phyloP scores from a whole-genome alignment of 2,113 vertebrate genomes.

The Tupaia tana region DNA sequence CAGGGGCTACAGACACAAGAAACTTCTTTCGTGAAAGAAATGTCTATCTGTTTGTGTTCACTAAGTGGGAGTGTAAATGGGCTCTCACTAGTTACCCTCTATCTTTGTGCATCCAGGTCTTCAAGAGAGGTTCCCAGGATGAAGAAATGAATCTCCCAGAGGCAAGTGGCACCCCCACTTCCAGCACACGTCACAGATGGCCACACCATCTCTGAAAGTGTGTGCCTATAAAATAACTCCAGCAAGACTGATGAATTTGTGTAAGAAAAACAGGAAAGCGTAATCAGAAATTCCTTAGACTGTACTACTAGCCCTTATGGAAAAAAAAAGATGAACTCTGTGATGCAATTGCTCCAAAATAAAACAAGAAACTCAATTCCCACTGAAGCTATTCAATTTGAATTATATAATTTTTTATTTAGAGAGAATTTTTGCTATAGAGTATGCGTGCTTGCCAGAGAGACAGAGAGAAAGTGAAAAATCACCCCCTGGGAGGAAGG shows the following conservation, averaged over 20 bases:
- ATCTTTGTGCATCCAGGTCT: background rate
- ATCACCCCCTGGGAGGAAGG: no score
- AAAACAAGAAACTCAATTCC: background rate
- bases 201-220: background rate
- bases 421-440: no score
- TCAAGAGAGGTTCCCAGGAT: background rate
- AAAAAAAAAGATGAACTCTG: background rate
- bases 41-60: no score
- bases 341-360: background rate
- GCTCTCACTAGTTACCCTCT: no score
- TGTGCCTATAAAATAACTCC: background rate
- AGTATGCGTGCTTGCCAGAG: no score
- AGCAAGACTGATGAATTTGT: background rate
- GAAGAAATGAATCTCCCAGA: background rate
- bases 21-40: no score
- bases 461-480: no score
- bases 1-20: no score
- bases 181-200: background rate
- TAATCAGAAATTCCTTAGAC: background rate
- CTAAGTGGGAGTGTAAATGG: no score
- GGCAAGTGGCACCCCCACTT: background rate
- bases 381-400: background rate
- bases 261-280: background rate
- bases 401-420: no score
- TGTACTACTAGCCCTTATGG: background rate